Evolutionary conservation across 2,888 invertebrate species (phyloP).

Genomic region (Drosophila parthenogenetica): DNA sequence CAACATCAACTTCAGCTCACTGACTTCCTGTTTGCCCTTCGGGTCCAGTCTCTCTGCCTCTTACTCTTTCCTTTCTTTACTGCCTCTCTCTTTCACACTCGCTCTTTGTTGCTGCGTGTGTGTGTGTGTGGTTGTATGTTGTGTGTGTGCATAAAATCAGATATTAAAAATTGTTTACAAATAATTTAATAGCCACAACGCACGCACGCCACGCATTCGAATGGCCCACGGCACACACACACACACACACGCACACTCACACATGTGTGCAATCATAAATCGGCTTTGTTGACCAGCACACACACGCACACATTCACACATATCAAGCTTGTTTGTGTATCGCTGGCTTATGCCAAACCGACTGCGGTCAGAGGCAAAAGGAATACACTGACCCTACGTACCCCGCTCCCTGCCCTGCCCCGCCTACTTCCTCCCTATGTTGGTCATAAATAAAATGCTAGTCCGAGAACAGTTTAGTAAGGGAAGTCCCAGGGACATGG

Average conservation of each 20-base stretch:
- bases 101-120: conserved; percentile 5
- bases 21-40: background rate
- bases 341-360: conserved; percentile 60
- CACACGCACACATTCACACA: conserved; percentile 32
- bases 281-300: conserved; percentile 62
- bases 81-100: background rate
- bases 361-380: conserved; percentile 62
- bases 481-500: background rate
- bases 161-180: conserved; percentile 79
- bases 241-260: conserved; percentile 30
- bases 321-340: conserved; percentile 42
- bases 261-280: conserved; percentile 42
- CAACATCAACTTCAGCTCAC: conserved; percentile 13
- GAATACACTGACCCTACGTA: conserved; percentile 36
- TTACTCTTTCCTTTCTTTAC: background rate
- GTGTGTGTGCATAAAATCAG: conserved; percentile 72
- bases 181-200: conserved; percentile 75
- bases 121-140: conserved; percentile 1
- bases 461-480: conserved; percentile 66
- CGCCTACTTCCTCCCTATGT: conserved; percentile 3
- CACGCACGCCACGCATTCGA: conserved; percentile 71
- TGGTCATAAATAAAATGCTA: conserved; percentile 75
- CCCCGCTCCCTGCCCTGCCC: background rate
- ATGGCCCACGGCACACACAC: conserved; percentile 48
- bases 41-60: background rate